Evolutionary conservation across 2,888 invertebrate genomes (phyloP), one percentile per base, ranked within the genome.

Genomic region (Pocota personata): DNA sequence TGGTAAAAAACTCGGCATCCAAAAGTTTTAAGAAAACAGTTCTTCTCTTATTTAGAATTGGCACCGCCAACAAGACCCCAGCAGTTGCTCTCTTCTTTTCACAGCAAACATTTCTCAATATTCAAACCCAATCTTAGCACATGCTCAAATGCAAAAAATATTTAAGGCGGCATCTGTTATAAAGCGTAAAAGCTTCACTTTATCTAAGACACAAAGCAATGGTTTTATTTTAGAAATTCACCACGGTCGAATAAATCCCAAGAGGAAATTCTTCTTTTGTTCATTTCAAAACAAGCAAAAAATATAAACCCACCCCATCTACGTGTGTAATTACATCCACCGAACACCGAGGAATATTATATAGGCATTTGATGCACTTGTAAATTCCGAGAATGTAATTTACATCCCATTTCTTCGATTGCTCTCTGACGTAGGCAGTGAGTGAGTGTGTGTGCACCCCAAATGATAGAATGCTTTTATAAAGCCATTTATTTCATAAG

Each of bases 401-500:
- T 55, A 21, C 62, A 69, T 60, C 66, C 66, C 67, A 43, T 58
- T 32, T 46, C 37, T 48, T 52, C 40, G 30, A 52, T 43, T 21
- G 40, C 50, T 50, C 10, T 16, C 43, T 46, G 12, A 12, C 24
- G 48, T 57, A 12, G 8, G n/a, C 2, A 57, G 24, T 10, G 75
- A 35, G 43, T 16, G 37, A 16, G 27, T 71, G 69, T 21, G 14
- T 30, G 37, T 43, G 48, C 40, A 71, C 57, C 83, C 73, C 67
- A 55, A 79, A 62, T 43, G 40, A 48, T 43, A 73, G 27, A 43
- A 76, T 71, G 64, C 76, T 76, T 69, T 73, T 80, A 86, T 86
- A 86, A 76, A 76, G 84, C 84, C 80, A 86, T 86, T 86, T 86
- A 83, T 72, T 64, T 72, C 48, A 48, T 73, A n/a, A n/a, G n/a